Evolutionary conservation across 2,797 vertebrate species (phyloP).

Genomic region (Poeciliopsis presidionis): DNA sequence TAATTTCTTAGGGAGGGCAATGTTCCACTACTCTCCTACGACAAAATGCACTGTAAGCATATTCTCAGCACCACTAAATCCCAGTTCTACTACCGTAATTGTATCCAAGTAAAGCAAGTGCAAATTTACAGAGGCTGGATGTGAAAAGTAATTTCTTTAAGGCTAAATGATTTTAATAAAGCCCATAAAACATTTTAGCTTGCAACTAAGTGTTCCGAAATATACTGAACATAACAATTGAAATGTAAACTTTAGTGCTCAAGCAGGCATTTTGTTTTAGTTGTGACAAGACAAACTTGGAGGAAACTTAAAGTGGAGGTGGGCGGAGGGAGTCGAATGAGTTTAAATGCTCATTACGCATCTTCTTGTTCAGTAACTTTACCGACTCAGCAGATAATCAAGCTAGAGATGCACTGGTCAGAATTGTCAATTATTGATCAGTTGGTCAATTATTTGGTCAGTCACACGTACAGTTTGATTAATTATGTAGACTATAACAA

Average conservation of each 20-base stretch:
- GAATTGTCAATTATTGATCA: no score
- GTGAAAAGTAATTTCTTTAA: conserved; percentile 44
- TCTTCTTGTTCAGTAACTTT: neutral
- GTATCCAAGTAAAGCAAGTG: conserved; percentile 38
- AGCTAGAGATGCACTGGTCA: neutral
- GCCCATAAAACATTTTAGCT: conserved; percentile 52
- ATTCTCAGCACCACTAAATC: conserved; percentile 46
- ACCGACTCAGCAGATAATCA: neutral
- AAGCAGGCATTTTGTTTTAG: neutral
- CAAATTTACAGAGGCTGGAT: conserved; percentile 35
- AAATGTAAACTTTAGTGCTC: neutral
- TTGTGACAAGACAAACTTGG: neutral
- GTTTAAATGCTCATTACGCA: neutral
- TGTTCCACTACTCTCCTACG: conserved; percentile 24
- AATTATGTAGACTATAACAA: no score
- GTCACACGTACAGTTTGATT: no score
- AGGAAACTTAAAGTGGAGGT: neutral
- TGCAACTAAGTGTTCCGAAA: conserved; percentile 45
- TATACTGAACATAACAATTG: neutral
- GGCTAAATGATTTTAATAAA: conserved; percentile 52
- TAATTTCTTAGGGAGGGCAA: conserved; percentile 55
- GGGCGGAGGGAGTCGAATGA: neutral
- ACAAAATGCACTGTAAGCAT: conserved; percentile 43
- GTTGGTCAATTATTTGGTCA: no score
- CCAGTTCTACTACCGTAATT: conserved; percentile 26